A percentile compares a stretch with the other conserved stretches of the same genome.
phyloP scores from a whole-genome alignment of 2,797 vertebrate species.

The Melopsittacus undulatus region DNA sequence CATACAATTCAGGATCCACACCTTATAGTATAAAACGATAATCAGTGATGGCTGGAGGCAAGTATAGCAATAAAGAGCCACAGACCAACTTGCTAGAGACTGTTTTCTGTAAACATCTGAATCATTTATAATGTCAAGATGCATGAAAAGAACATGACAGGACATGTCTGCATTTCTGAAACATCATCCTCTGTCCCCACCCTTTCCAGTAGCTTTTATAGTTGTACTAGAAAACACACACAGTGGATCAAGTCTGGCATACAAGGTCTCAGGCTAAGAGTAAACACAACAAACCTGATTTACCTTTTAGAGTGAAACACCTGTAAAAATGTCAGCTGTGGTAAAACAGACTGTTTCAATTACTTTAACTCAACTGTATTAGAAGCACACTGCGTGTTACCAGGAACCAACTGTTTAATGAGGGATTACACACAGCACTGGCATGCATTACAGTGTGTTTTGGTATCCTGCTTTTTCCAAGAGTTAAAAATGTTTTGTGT shows the following conservation, averaged over 20 bases:
- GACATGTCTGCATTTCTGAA: background rate
- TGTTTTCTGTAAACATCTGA: constrained; percentile 81
- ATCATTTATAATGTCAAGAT: constrained; percentile 46
- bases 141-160: background rate
- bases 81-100: constrained; percentile 59
- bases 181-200: background rate
- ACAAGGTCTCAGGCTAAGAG: constrained; percentile 2
- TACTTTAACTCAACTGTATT: background rate
- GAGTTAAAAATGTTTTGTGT: background rate
- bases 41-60: constrained; percentile 72
- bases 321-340: background rate
- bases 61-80: constrained; percentile 25
- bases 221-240: background rate
- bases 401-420: background rate
- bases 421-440: background rate
- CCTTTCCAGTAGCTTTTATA: background rate
- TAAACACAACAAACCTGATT: background rate
- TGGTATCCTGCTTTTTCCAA: background rate
- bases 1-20: constrained; percentile 91
- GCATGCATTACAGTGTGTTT: background rate
- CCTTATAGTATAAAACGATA: constrained; percentile 83
- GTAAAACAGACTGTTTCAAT: background rate
- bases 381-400: background rate
- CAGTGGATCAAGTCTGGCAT: constrained; percentile 26
- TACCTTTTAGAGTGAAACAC: background rate